Evolutionary conservation across 2,113 vertebrate genomes (phyloP).

Genomic region (Anthoscopus minutus): DNA sequence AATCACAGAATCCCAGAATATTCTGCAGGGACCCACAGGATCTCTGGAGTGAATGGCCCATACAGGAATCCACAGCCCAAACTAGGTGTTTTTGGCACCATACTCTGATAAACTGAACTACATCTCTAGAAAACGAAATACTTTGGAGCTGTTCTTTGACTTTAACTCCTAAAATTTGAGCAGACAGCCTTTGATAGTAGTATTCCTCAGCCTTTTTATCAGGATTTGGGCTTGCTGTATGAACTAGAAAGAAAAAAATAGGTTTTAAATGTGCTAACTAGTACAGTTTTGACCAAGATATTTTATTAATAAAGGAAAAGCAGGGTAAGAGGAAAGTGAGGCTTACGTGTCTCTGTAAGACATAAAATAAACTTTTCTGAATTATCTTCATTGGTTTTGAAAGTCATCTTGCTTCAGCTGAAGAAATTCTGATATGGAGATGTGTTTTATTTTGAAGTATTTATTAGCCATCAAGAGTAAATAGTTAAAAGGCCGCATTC

Average conservation of each 20-base stretch:
- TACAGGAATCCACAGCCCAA: not conserved
- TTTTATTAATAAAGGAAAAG: not conserved
- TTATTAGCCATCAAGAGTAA: not conserved
- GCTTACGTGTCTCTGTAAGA: not conserved
- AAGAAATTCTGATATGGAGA: not conserved
- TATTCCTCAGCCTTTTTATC: not conserved
- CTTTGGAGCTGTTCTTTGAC: not conserved
- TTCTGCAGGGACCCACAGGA: not conserved
- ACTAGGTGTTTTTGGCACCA: not conserved
- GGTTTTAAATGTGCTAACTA: not conserved
- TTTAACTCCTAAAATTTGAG: not conserved
- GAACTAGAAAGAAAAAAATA: not conserved
- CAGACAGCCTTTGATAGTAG: not conserved
- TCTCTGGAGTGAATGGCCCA: fast-evolving
- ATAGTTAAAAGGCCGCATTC: not conserved
- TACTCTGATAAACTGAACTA: not conserved
- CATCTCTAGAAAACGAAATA: not conserved
- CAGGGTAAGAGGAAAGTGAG: not conserved
- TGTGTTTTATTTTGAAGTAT: not conserved
- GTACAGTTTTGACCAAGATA: not conserved
- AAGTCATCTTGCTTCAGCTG: not conserved
- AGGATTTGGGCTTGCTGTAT: not conserved
- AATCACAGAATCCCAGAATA: not conserved
- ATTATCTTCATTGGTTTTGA: not conserved
- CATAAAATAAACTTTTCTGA: not conserved